Evolutionary conservation across 2,113 vertebrate species (phyloP).

Genomic region (Pycnonotus jocosus): DNA sequence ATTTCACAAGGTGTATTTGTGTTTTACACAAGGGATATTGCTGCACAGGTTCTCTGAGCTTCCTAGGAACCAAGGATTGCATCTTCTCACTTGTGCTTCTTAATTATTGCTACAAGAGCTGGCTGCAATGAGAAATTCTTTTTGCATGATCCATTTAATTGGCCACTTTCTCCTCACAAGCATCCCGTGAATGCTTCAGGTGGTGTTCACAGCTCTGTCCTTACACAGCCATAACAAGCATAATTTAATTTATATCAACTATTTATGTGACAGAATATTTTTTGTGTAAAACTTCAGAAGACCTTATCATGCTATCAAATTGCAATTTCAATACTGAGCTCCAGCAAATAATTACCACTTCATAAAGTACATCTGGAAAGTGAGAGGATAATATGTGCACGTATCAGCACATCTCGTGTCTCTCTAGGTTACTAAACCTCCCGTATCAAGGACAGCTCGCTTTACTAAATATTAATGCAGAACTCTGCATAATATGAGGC

Average conservation of each 20-base stretch:
- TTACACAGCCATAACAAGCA: neutral
- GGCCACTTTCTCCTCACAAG: neutral
- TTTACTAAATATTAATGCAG: neutral
- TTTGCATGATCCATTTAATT: neutral
- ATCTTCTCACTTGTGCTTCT: neutral
- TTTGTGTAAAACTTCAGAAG: neutral
- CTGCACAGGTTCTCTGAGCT: neutral
- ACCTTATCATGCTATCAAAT: neutral
- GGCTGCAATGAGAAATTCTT: accelerated
- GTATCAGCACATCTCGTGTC: neutral
- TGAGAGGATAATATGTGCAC: neutral
- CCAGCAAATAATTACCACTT: neutral
- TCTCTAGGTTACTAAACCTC: neutral
- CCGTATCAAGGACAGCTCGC: neutral
- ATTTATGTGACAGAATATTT: neutral
- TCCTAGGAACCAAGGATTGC: neutral
- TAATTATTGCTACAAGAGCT: neutral
- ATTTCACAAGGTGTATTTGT: neutral
- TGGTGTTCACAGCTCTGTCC: neutral
- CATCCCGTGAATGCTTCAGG: neutral
- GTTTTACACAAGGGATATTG: neutral
- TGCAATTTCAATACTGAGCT: neutral
- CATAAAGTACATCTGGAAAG: neutral
- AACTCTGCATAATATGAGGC: neutral
- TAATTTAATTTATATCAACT: neutral